Evolutionary conservation across 2,797 vertebrate species (phyloP).

Genomic region (Etheostoma perlongum): DNA sequence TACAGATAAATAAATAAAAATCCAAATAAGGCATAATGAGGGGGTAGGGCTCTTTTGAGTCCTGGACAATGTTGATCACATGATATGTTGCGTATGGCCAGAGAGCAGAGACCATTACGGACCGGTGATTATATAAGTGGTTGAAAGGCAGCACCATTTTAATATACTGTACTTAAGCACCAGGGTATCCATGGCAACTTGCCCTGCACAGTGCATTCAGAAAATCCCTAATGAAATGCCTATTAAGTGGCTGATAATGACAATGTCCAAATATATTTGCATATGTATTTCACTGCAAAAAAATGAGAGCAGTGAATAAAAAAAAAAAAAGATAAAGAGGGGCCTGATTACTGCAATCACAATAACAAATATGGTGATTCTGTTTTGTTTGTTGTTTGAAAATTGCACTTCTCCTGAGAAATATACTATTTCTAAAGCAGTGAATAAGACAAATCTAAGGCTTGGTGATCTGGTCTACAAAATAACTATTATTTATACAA

Average conservation of each 20-base stretch:
- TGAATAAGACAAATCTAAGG: slow-evolving; percentile 11
- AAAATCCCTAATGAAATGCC: slow-evolving; percentile 86
- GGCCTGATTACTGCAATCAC: slow-evolving; percentile 61
- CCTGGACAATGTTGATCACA: slow-evolving; percentile 71
- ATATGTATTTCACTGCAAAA: slow-evolving; percentile 78
- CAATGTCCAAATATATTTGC: slow-evolving; percentile 86
- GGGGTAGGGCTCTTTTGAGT: slow-evolving; percentile 52
- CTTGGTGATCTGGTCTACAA: neutral
- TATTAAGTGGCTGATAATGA: slow-evolving; percentile 88
- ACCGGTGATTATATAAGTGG: slow-evolving; percentile 85
- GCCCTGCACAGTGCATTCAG: slow-evolving; percentile 77
- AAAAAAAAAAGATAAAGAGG: slow-evolving; percentile 19
- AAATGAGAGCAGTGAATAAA: slow-evolving; percentile 30
- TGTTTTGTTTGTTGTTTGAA: slow-evolving; percentile 51
- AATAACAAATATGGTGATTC: slow-evolving; percentile 52
- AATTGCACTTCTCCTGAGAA: slow-evolving; percentile 15
- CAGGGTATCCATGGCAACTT: slow-evolving; percentile 87
- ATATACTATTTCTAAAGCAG: slow-evolving; percentile 46
- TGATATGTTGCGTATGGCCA: slow-evolving; percentile 78
- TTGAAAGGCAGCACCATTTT: slow-evolving; percentile 83
- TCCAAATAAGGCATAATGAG: slow-evolving; percentile 69
- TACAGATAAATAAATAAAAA: slow-evolving; percentile 54
- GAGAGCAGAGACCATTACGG: slow-evolving; percentile 84
- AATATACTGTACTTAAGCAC: slow-evolving; percentile 86
- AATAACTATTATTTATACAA: neutral